Conservation (phyloP, 1,140 invertebrate genomes). For the Lepidurus apus region DNA sequence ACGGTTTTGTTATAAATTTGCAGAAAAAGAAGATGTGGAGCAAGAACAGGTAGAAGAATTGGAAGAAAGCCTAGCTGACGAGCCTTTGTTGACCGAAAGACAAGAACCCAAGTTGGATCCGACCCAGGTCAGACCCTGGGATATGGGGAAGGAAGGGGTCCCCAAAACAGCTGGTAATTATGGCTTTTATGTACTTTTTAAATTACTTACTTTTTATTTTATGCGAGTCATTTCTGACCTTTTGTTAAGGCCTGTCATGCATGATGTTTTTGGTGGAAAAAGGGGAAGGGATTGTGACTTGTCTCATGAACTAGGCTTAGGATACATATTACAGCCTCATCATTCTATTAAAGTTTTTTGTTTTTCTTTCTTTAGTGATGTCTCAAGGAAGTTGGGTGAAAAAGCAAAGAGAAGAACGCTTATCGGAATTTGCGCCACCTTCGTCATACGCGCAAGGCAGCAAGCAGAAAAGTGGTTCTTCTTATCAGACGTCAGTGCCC, state of each 20-base stretch:
- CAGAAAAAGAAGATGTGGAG: conserved; percentile 17
- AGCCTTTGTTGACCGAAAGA: conserved; percentile 27
- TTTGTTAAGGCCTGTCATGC: conserved; percentile 28
- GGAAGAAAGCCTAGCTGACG: conserved; percentile 16
- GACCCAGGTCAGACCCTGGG: conserved; percentile 41
- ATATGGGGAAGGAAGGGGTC: conserved; percentile 42
- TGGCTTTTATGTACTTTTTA: background rate
- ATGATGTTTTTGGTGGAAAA: conserved; percentile 29
- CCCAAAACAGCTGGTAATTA: conserved; percentile 28
- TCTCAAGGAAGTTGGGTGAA: conserved; percentile 42
- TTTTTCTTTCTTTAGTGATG: conserved; percentile 35
- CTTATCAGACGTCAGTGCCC: background rate
- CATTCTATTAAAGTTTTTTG: background rate
- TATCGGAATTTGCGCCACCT: conserved; percentile 44
- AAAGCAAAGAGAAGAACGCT: conserved; percentile 40
- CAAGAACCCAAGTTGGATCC: conserved; percentile 4
- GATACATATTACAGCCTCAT: conserved; percentile 24
- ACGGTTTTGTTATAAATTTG: background rate
- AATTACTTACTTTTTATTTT: conserved; percentile 16
- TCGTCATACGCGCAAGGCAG: conserved; percentile 33
- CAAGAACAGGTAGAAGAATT: conserved; percentile 32
- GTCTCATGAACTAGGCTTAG: background rate
- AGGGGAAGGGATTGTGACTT: background rate
- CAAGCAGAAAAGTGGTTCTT: conserved; percentile 27
- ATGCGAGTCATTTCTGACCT: background rate